Conservation (phyloP, 2,797 vertebrate genomes). For the Pangasius larnaudii region DNA sequence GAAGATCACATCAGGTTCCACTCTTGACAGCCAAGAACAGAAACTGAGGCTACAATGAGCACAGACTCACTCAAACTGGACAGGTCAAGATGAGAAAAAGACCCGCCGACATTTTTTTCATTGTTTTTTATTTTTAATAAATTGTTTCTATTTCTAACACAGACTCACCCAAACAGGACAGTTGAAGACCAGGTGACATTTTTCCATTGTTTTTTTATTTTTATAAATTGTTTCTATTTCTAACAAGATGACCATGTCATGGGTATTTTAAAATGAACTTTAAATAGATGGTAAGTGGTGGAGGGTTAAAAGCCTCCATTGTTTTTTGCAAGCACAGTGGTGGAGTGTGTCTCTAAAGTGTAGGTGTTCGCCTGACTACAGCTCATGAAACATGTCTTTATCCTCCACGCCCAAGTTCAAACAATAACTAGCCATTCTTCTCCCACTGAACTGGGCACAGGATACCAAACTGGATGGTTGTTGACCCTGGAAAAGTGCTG, state of each 20-base stretch:
- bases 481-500: conserved; percentile 40
- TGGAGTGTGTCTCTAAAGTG: conserved; percentile 57
- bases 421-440: conserved; percentile 38
- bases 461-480: conserved; percentile 20
- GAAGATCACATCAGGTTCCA: background rate
- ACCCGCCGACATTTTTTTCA: background rate
- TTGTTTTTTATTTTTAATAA: background rate
- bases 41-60: background rate
- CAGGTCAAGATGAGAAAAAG: background rate
- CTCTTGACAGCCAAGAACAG: background rate
- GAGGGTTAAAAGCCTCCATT: conserved; percentile 47
- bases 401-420: conserved; percentile 22
- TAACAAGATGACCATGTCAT: background rate
- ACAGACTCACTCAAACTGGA: background rate
- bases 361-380: conserved; percentile 62
- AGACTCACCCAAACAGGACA: background rate
- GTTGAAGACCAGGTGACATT: background rate
- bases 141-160: background rate
- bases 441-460: conserved; percentile 37
- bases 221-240: background rate
- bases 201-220: background rate
- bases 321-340: conserved; percentile 58
- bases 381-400: conserved; percentile 57
- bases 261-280: background rate
- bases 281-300: background rate